A percentile compares a stretch with the other conserved stretches of the same genome.
These are phyloP conservation scores for Ypsolopha sequella DNA, from an alignment of 2,888 invertebrate species.

Conservation along the genomic window DNA sequence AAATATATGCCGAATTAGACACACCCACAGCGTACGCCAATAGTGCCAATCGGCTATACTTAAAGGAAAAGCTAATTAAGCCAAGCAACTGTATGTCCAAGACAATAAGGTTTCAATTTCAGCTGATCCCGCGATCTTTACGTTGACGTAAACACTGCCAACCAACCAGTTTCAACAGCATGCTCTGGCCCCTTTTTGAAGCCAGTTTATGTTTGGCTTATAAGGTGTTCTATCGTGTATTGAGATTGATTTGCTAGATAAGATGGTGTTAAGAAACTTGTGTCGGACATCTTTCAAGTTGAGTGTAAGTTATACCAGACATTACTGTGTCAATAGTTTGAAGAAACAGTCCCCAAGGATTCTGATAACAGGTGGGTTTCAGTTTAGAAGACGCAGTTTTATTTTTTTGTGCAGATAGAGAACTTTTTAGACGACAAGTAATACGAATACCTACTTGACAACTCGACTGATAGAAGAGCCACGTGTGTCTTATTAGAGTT, in stretches of 20 bases:
- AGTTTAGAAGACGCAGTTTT: too few species aligned
- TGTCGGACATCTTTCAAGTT: constrained; percentile 21
- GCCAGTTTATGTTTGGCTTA: constrained; percentile 39
- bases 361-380: constrained; percentile 68
- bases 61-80: neutral
- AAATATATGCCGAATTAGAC: constrained; percentile 14
- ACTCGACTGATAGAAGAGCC: too few species aligned
- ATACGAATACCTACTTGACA: too few species aligned
- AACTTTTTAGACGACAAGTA: too few species aligned
- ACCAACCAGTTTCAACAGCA: constrained; percentile 37
- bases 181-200: constrained; percentile 19
- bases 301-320: constrained; percentile 27
- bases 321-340: constrained; percentile 29
- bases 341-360: constrained; percentile 59
- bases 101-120: constrained; percentile 14
- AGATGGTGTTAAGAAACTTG: constrained; percentile 40
- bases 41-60: neutral
- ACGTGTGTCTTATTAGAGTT: too few species aligned
- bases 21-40: constrained; percentile 26
- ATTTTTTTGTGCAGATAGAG: too few species aligned
- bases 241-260: constrained; percentile 8
- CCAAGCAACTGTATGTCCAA: neutral
- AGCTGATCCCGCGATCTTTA: constrained; percentile 1
- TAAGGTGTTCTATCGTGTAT: constrained; percentile 36
- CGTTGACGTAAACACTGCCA: constrained; percentile 13